Evolutionary conservation across 1,140 invertebrate species (phyloP), one percentile per base, ranked within the genome.

Genomic region (Lepidurus packardi): DNA sequence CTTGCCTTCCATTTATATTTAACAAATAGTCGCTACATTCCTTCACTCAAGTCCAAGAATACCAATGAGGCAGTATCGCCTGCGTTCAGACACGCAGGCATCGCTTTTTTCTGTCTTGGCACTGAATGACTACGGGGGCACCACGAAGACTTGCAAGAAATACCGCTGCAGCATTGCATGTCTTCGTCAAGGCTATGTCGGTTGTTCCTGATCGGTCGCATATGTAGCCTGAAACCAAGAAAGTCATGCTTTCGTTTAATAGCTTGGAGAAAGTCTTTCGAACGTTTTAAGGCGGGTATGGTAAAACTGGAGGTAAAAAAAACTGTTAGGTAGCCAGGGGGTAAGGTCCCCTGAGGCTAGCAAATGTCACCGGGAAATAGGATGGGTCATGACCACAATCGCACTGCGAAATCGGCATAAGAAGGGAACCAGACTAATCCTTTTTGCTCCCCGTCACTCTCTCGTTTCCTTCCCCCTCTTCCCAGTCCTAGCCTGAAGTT

Each of bases 1-100:
- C 53, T 47, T 47, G 45, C 45, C 45, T 16, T 9, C 53, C 16
- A 13, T 13, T 65, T 65, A n/a, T 21, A n/a, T 9, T 7, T 65
- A 65, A 65, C 53, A n/a, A 65, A 65, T 65, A 65, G 53, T 65
- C 53, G 53, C 16, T 16, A 65, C 53, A 16, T 65, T 65, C 53
- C 53, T 65, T 65, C 53, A 21, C 53, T 7, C 21, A 65, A 65
- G 53, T 65, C 53, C 53, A 7, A 7, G 53, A 16, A 65, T 65
- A 65, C 53, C 53, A 65, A 16, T 65, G 53, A 65, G 9, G 53
- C 21, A 65, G 53, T 16, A 21, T 7, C 16, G 7, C 53, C 21
- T 21, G 13, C 4, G 53, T n/a, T 16, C 16, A 65, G 13, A 65
- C 53, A 65, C 21, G 8, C 13, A 9, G 53, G 16, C 13, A 65